phyloP scores from a whole-genome alignment of 2,113 vertebrate species.

The Reinhardtius hippoglossoides region DNA sequence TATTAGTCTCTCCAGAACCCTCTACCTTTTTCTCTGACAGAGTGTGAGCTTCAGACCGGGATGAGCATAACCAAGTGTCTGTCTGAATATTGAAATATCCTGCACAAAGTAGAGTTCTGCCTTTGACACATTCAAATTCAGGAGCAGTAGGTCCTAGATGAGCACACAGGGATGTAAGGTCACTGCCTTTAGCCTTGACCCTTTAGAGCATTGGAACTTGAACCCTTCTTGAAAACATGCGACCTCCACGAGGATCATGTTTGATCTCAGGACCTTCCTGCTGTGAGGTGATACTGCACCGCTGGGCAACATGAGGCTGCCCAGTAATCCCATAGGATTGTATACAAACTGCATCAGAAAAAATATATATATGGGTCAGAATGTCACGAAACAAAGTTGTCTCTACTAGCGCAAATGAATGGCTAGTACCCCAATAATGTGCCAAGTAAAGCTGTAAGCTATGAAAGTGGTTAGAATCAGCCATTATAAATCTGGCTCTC shows the following conservation, averaged over 20 bases:
- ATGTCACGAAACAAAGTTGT: no score
- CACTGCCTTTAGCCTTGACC: neutral
- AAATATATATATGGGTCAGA: no score
- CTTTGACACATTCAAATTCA: neutral
- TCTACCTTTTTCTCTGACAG: conserved; percentile 14
- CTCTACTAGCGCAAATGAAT: no score
- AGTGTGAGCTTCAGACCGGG: conserved; percentile 31
- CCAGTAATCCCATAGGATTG: neutral
- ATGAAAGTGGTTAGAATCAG: no score
- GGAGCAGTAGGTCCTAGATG: neutral
- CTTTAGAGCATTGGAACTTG: neutral
- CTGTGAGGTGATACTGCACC: neutral
- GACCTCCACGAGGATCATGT: neutral
- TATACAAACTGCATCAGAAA: neutral
- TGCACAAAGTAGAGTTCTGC: neutral
- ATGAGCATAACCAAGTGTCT: conserved; percentile 28
- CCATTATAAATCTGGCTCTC: no score
- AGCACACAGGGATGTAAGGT: neutral
- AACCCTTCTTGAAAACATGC: neutral
- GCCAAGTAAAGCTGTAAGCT: no score
- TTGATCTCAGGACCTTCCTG: neutral
- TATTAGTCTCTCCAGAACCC: conserved; percentile 17
- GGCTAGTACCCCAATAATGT: no score
- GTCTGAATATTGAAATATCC: conserved; percentile 9
- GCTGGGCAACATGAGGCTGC: neutral